A percentile compares a stretch with the other conserved stretches of the same genome.
Evolutionary conservation across 2,113 vertebrate species (phyloP).

Genomic region (Nesogale talazaci): DNA sequence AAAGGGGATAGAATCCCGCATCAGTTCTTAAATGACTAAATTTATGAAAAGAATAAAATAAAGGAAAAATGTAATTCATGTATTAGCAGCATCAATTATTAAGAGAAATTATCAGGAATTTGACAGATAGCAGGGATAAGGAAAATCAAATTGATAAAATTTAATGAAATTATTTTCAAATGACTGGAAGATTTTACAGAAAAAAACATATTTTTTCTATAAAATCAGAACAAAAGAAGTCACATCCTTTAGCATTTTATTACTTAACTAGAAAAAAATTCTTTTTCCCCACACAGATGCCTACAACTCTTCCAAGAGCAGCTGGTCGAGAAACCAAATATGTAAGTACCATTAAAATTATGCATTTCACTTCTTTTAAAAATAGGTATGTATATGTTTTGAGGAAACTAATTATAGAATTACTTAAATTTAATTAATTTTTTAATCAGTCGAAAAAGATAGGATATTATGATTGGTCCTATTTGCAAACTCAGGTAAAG

Average conservation of each 20-base stretch:
- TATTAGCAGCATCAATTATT: neutral
- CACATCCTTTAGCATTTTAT: neutral
- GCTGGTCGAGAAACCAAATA: constrained; percentile 97
- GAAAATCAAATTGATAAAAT: neutral
- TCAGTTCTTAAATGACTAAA: constrained; percentile 5
- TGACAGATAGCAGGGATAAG: neutral
- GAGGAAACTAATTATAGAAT: neutral
- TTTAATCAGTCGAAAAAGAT: neutral
- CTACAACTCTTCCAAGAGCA: constrained; percentile 85
- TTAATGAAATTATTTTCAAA: constrained; percentile 47
- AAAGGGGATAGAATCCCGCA: too few relatives aligned
- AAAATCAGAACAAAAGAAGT: neutral
- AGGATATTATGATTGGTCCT: too few relatives aligned
- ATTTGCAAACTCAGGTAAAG: neutral
- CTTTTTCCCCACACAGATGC: constrained; percentile 79
- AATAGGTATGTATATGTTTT: neutral
- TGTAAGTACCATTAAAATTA: constrained; percentile 87
- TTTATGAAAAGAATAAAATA: neutral
- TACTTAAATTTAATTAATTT: constrained; percentile 38
- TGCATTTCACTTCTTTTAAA: neutral
- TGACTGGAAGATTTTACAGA: neutral
- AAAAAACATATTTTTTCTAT: constrained; percentile 12
- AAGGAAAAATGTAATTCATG: neutral
- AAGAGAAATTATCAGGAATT: neutral
- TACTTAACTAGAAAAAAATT: constrained; percentile 64